Base-by-base conservation (phyloP, 2,888 invertebrate genomes). In the Callyntrura guangdongensis region DNA sequence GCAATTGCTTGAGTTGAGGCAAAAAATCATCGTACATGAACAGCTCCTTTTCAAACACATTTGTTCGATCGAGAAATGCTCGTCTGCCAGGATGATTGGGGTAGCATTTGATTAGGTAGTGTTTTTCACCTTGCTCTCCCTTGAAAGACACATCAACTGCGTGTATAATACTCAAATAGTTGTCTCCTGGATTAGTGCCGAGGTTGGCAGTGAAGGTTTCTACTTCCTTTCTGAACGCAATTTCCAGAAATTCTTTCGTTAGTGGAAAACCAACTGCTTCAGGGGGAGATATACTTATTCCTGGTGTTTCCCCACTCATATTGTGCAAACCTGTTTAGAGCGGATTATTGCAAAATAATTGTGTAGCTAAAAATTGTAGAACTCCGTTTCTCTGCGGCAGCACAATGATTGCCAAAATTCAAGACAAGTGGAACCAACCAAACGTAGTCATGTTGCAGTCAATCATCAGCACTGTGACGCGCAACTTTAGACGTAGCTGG, bases 111-210 rank as follows among this genome's bases (percentile, higher is more conserved):
- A 89, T 67, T 14, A 89, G 6, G 36, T 89, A 89, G 12, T 83
- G 74, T 0, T 64, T 49, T 27, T 59, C 22, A 3, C 53, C 47
- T 6, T 0, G 2, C 6, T 84, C 84, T 14, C 84, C 89, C 53
- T 89, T 89, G 22, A 89, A 89, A 36, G 25, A n/a, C 3, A 89
- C 89, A 9, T 83, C 77, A 9, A 89, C 36, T 36, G 84, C 89
- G 49, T 89, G 89, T 0, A 89, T 84, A 8, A 89, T 64, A n/a
- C 89, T 89, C 67, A 89, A 36, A n/a, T 89, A 89, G 20, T 89
- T 89, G 22, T 89, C 89, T 4, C 89, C 89, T 14, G 89, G 89
- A 53, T 89, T 89, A 0, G 89, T 89, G 1, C 89, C 89, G 14
- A 64, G 20, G 0, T 74, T 45, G 0, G 53, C 27, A 0, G 14